A percentile compares a stretch with the other conserved stretches of the same genome.
Evolutionary conservation across 2,888 invertebrate genomes (phyloP).

Genomic region (Philaethria dido): DNA sequence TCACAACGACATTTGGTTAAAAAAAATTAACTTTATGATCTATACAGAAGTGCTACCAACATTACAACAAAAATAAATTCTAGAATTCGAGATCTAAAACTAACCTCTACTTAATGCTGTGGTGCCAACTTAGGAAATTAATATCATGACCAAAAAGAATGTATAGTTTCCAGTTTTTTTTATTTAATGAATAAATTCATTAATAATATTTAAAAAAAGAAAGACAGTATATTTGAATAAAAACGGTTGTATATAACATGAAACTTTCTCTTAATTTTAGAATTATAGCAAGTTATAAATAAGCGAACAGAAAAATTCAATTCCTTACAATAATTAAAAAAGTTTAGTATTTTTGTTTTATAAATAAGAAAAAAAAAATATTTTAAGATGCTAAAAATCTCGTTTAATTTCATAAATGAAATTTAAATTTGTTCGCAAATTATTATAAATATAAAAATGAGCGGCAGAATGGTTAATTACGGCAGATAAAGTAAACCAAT

Average conservation of each 20-base stretch:
- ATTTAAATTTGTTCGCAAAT: neutral
- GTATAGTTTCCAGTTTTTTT: too few species aligned
- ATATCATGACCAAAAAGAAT: neutral
- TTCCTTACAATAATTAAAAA: too few species aligned
- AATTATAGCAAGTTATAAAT: too few species aligned
- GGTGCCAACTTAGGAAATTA: neutral
- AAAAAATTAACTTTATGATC: constrained; percentile 25
- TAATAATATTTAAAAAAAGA: too few species aligned
- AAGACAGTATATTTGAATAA: too few species aligned
- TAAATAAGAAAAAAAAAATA: too few species aligned
- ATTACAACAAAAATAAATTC: constrained; percentile 1
- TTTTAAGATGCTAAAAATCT: too few species aligned
- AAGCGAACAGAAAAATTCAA: too few species aligned
- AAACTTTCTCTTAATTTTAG: too few species aligned
- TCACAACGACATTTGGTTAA: constrained; percentile 27
- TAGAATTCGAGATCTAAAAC: constrained; percentile 13
- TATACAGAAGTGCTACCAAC: constrained; percentile 18
- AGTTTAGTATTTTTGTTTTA: neutral
- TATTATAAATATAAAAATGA: constrained; percentile 12
- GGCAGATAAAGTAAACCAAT: neutral
- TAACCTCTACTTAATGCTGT: constrained; percentile 2
- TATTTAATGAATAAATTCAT: neutral
- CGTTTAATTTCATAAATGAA: neutral
- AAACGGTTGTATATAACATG: too few species aligned
- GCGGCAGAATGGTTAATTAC: constrained; percentile 2